These are phyloP conservation scores for Thymallus thymallus DNA, from an alignment of 2,113 vertebrate genomes.

Conservation along the genomic window DNA sequence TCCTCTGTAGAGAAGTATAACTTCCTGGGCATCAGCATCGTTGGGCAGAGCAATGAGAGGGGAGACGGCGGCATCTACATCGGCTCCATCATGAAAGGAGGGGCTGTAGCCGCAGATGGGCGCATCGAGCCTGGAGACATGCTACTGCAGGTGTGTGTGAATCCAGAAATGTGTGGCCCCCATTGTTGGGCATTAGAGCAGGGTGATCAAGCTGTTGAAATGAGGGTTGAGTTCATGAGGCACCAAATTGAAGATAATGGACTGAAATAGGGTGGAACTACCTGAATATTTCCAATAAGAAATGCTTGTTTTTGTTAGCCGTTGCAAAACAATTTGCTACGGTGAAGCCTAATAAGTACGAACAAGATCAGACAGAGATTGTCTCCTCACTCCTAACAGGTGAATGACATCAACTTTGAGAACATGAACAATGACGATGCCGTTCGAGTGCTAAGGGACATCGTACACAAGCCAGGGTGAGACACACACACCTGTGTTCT, in stretches of 20 bases:
- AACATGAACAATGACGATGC: constrained; percentile 98
- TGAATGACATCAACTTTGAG: constrained; percentile 98
- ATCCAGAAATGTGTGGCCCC: too few species aligned
- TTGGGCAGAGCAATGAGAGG: constrained; percentile 95
- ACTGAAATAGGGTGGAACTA: too few species aligned
- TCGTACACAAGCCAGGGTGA: constrained; percentile 96
- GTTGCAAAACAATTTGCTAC: too few species aligned
- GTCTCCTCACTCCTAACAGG: constrained; percentile 68
- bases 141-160: constrained; percentile 85
- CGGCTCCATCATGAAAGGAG: constrained; percentile 97
- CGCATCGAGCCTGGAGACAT: constrained; percentile 96
- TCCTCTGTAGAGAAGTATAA: constrained; percentile 89
- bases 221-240: too few species aligned
- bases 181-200: too few species aligned
- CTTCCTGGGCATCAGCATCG: constrained; percentile 96
- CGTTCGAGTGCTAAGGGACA: constrained; percentile 92
- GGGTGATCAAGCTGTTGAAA: too few species aligned
- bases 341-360: too few species aligned
- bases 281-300: too few species aligned
- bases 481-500: constrained; percentile 1
- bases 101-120: constrained; percentile 93
- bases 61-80: constrained; percentile 97
- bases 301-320: too few species aligned
- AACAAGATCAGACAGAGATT: too few species aligned
- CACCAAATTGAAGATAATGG: too few species aligned